These are phyloP conservation scores for Sesamia inferens DNA, from an alignment of 2,888 invertebrate species.

Conservation along the genomic window DNA sequence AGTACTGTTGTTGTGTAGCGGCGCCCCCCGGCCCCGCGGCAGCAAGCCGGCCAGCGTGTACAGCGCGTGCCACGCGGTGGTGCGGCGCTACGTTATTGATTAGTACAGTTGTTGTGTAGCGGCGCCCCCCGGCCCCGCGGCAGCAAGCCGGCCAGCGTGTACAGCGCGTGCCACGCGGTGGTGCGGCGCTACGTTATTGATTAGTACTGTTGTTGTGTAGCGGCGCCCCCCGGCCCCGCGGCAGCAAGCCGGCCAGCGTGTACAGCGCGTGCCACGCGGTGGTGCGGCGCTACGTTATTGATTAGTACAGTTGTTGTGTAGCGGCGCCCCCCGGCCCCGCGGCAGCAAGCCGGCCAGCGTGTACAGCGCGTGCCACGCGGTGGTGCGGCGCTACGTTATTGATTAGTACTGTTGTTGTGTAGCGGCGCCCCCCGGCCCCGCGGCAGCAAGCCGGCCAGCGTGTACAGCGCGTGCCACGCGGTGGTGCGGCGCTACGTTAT, in stretches of 20 bases:
- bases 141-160: conserved; percentile 73
- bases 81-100: conserved; percentile 77
- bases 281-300: conserved; percentile 77
- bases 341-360: conserved; percentile 73
- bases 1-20: conserved; percentile 65
- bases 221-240: conserved; percentile 70
- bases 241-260: conserved; percentile 72
- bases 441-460: conserved; percentile 72
- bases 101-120: conserved; percentile 59
- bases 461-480: conserved; percentile 74
- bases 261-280: conserved; percentile 74
- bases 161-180: conserved; percentile 72
- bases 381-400: conserved; percentile 77
- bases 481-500: conserved; percentile 76
- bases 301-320: conserved; percentile 44
- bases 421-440: conserved; percentile 74
- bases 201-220: conserved; percentile 59
- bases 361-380: conserved; percentile 74
- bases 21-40: conserved; percentile 67
- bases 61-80: conserved; percentile 73
- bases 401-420: background rate
- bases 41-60: conserved; percentile 74
- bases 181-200: conserved; percentile 79
- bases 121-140: conserved; percentile 70
- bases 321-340: conserved; percentile 72